Conservation (phyloP, 1,140 invertebrate species). For the Sitodiplosis mosellana region DNA sequence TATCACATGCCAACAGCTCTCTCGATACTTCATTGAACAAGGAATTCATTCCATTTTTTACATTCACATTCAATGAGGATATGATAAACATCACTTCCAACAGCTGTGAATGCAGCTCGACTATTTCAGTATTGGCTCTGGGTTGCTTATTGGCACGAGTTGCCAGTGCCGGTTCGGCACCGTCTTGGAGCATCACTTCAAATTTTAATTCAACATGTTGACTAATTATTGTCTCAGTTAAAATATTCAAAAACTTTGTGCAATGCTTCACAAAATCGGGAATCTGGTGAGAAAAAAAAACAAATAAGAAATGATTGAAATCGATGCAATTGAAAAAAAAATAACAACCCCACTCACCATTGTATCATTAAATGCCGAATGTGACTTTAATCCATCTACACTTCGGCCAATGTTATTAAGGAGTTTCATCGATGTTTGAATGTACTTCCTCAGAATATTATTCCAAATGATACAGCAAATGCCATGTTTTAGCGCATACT, state of each 20-base stretch:
- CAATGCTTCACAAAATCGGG: constrained; percentile 47
- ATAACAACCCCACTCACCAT: constrained; percentile 34
- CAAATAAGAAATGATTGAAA: background rate
- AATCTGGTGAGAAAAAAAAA: background rate
- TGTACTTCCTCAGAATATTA: constrained; percentile 55
- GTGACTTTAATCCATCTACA: constrained; percentile 62
- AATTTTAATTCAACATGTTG: constrained; percentile 33
- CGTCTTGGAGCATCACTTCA: constrained; percentile 50
- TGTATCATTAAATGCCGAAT: constrained; percentile 57
- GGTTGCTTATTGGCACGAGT: constrained; percentile 59
- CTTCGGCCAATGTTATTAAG: constrained; percentile 72
- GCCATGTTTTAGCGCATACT: constrained; percentile 49
- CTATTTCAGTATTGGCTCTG: constrained; percentile 48
- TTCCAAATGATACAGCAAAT: constrained; percentile 74
- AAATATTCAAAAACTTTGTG: constrained; percentile 53
- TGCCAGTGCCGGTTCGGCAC: constrained; percentile 39
- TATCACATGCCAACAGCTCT: constrained; percentile 31
- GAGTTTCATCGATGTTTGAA: constrained; percentile 52
- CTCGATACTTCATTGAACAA: constrained; percentile 51
- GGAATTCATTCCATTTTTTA: constrained; percentile 46
- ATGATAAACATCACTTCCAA: constrained; percentile 44
- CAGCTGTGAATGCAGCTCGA: constrained; percentile 63
- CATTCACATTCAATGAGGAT: constrained; percentile 46
- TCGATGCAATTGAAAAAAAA: background rate
- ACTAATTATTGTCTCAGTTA: constrained; percentile 28